Conservation (phyloP, 2,888 invertebrate genomes). For the Diarsia rubi region DNA sequence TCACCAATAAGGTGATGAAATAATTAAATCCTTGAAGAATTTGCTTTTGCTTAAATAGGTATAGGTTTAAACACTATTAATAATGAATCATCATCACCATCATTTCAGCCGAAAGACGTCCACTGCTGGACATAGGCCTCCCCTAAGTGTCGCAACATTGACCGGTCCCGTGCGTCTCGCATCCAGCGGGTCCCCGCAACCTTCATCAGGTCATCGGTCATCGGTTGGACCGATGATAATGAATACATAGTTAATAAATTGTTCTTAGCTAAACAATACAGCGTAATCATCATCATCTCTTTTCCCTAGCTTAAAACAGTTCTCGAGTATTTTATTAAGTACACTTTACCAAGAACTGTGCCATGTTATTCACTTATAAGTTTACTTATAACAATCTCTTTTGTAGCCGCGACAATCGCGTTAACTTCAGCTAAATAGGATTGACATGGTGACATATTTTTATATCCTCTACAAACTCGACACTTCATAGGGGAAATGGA, state of each 20-base stretch:
- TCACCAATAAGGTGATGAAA: background rate
- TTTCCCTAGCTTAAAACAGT: background rate
- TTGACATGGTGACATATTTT: conserved; percentile 24
- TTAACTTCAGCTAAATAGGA: conserved; percentile 29
- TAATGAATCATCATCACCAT: no score
- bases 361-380: background rate
- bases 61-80: no score
- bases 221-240: no score
- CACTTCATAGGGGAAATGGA: background rate
- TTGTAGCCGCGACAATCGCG: conserved; percentile 17
- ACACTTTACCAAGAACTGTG: background rate
- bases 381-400: background rate
- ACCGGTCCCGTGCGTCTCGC: no score
- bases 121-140: no score
- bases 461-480: background rate
- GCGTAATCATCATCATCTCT: background rate
- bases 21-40: background rate
- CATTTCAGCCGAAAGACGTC: no score
- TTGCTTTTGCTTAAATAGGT: background rate
- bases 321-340: background rate
- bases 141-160: no score
- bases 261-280: background rate
- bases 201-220: no score
- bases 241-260: background rate
- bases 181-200: no score